Base-by-base conservation (phyloP, 2,888 invertebrate genomes). In the Eledona agricola region DNA sequence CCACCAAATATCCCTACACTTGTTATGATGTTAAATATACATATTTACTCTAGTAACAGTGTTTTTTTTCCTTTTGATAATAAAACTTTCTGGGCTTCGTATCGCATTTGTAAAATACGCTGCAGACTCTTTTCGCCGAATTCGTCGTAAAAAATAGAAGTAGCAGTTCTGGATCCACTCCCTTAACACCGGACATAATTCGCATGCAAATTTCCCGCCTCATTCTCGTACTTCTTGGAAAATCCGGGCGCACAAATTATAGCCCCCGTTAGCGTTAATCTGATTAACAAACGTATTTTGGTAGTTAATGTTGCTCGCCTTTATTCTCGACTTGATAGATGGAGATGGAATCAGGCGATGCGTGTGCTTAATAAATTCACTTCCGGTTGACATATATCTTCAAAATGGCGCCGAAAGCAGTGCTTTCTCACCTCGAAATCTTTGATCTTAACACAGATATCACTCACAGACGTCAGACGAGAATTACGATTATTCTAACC, bases 351-450 rank as follows among this genome's bases (percentile, higher is more conserved):
- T 58, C 60, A 42, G 57, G 56, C 56, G 51, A 55, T 62, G 62
- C 63, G 57, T 59, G 59, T 56, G 52, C n/a, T n/a, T n/a, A 59
- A 59, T 58, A 63, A 64, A 64, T 60, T 60, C 56, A 51, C 59
- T 61, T 64, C 62, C 63, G 54, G 57, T 61, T 51, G 56, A 53
- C 55, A 59, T 60, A 60, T 55, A 60, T 60, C 62, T 59, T 55
- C 26, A 25, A 32, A 53, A 51, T 38, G 11, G 26, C 19, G 4
- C 5, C 19, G 19, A 19, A 4, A 4, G 4, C 19, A 4, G 19
- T 4, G 4, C 4, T 5, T 4, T 4, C 5, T 19, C 5, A 4
- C 5, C 5, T 19, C 5, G 5, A 19, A 19, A 19, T 4, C 19
- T 4, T 4, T 19, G 4, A 4, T 19, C 5, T 19, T 19, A 19